Base-by-base conservation (phyloP, 30 jellyfish, hydroid and myxozoan species). In the Rhopilema esculentum region DNA sequence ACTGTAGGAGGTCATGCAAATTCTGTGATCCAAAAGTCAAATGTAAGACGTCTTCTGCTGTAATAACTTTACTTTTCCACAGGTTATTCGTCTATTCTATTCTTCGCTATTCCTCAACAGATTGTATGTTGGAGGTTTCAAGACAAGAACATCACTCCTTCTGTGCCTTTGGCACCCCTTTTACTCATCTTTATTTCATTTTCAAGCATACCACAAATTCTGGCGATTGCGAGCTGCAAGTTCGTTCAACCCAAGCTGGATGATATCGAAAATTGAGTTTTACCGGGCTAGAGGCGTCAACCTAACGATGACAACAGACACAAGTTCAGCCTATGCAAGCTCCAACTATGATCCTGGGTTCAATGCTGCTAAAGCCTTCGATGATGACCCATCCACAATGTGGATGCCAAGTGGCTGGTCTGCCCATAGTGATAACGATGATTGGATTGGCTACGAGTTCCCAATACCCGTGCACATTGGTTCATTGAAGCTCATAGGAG, bases 361-460 rank as follows among this genome's bases (percentile, higher is more conserved):
- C 89, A 63, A 65, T 62, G 97, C 99, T 9, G 62, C 79, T 25
- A 91, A 95, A 51, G 99, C 99, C 0, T 88, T 95, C 75, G 99
- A 95, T 62, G 85, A 84, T 21, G 91, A 79, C 53, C 63, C 71
- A 20, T 32, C 91, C 57, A 83, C 99, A 12, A 79, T 91, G 79
- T 95, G 99, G 99, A 91, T 91, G 95, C 99, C 99, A 27, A 82
- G 88, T 53, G 98, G 97, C 15, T 95, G 99, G 99, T 77, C 91
- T 66, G 92, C 80, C 23, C 99, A 95, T 69, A 88, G 75, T 73
- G 91, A 87, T 49, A 86, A 95, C 28, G 94, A 83, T 66, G 99
- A 95, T 68, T 95, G 99, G 99, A 85, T 95, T 72, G 99, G 93
- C 33, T 90, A 82, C 51, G 98, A 90, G 69, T 95, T 95, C 77